Conservation (phyloP, 2,888 invertebrate genomes). For the Capitulum mitella region DNA sequence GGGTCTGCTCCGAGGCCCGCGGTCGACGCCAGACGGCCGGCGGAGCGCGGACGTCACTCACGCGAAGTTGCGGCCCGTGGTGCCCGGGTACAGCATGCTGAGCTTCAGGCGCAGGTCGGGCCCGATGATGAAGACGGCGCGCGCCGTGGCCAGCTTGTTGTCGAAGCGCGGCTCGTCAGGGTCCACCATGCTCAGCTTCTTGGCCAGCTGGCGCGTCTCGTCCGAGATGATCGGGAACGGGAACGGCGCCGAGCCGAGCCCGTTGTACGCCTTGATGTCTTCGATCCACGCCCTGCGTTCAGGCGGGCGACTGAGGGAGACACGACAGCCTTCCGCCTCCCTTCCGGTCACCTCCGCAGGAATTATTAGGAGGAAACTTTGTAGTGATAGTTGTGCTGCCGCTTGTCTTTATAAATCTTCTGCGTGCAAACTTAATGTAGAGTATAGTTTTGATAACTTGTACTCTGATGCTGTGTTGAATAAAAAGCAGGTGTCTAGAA, state of each 20-base stretch:
- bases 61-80: constrained; percentile 93
- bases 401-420: too few species aligned
- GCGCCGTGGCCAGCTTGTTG: constrained; percentile 76
- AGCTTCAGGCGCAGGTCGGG: constrained; percentile 77
- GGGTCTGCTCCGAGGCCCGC: too few species aligned
- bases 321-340: too few species aligned
- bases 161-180: constrained; percentile 67
- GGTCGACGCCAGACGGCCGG: constrained; percentile 43
- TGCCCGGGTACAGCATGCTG: constrained; percentile 88
- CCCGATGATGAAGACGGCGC: constrained; percentile 77
- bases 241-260: constrained; percentile 50
- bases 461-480: too few species aligned
- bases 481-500: too few species aligned
- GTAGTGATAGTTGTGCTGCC: too few species aligned
- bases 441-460: too few species aligned
- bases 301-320: too few species aligned
- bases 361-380: too few species aligned
- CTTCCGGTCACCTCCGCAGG: too few species aligned
- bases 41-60: constrained; percentile 47
- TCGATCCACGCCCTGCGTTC: constrained; percentile 30
- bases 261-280: constrained; percentile 64
- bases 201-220: constrained; percentile 65
- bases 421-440: too few species aligned
- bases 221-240: constrained; percentile 94
- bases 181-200: constrained; percentile 82